These are phyloP conservation scores for Scolanthus callimorphus DNA, from an alignment of 92 coral and sea anemone genomes.

Conservation along the genomic window DNA sequence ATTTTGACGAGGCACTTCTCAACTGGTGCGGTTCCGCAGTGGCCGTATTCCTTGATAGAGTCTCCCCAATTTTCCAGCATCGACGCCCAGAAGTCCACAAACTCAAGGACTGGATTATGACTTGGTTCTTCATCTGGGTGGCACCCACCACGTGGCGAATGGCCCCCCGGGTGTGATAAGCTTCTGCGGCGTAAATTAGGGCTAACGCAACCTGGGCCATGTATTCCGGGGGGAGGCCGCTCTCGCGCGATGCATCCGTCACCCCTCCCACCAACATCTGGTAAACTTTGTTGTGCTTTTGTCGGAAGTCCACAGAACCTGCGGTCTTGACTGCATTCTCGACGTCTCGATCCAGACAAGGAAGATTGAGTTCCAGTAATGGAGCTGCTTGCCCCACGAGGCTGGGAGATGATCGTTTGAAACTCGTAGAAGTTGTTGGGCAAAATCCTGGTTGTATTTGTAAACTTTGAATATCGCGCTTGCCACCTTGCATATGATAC, in stretches of 20 bases:
- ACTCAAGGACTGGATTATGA: background rate
- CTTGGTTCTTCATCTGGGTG: background rate
- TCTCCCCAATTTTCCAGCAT: constrained; percentile 60
- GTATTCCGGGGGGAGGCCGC: background rate
- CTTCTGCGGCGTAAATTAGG: constrained; percentile 18
- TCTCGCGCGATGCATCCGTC: background rate
- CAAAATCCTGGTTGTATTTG: background rate
- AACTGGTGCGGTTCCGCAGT: constrained; percentile 13
- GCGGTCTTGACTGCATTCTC: background rate
- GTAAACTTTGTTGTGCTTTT: background rate
- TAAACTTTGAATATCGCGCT: constrained; percentile 37
- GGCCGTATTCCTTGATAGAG: constrained; percentile 28
- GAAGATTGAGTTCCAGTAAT: background rate
- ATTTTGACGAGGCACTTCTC: constrained; percentile 47
- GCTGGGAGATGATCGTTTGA: background rate
- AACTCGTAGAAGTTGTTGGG: too few species aligned
- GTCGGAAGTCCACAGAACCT: background rate
- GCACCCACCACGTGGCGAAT: constrained; percentile 14
- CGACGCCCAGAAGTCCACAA: constrained; percentile 24
- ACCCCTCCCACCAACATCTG: background rate
- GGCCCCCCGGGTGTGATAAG: constrained; percentile 24
- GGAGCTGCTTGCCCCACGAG: background rate
- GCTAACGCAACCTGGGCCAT: constrained; percentile 1
- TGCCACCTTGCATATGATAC: constrained; percentile 39
- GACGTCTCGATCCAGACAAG: background rate